Evolutionary conservation across 2,797 vertebrate species (phyloP).

Genomic region (Poecilia velifera): DNA sequence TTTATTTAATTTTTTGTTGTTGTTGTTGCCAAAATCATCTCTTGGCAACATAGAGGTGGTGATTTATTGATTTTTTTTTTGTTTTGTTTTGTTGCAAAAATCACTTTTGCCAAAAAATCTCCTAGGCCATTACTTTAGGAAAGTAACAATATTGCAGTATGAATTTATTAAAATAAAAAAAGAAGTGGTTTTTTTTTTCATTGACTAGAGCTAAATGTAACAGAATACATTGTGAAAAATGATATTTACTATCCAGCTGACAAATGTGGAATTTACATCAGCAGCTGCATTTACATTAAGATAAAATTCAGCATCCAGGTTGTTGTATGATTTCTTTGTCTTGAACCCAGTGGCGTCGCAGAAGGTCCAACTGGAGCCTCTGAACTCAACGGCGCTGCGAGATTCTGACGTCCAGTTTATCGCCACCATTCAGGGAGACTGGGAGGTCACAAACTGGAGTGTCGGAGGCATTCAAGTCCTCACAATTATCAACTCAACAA

Average conservation of each 20-base stretch:
- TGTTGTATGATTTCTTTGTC: not conserved
- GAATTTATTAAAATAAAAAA: not conserved
- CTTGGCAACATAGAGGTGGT: too few species aligned
- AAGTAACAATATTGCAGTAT: not conserved
- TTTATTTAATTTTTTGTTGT: too few species aligned
- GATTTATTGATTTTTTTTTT: too few species aligned
- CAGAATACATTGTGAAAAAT: not conserved
- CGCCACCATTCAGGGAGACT: conserved; percentile 46
- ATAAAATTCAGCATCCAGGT: not conserved
- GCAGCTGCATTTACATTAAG: not conserved
- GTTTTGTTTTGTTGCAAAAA: too few species aligned
- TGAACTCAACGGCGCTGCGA: conserved; percentile 42
- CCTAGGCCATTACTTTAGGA: too few species aligned
- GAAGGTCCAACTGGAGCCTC: conserved; percentile 62
- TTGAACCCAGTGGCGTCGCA: conserved; percentile 34
- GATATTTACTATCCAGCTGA: not conserved
- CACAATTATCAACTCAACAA: rapidly evolving
- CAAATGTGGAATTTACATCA: not conserved
- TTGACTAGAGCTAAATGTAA: not conserved
- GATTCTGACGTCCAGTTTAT: conserved; percentile 62
- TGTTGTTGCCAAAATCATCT: too few species aligned
- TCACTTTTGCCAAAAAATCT: too few species aligned
- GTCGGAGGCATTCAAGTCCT: conserved; percentile 27
- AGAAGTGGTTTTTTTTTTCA: not conserved
- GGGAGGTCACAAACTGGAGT: conserved; percentile 57